Base-by-base conservation (phyloP, 2,888 invertebrate species). In the Serripes groenlandicus region DNA sequence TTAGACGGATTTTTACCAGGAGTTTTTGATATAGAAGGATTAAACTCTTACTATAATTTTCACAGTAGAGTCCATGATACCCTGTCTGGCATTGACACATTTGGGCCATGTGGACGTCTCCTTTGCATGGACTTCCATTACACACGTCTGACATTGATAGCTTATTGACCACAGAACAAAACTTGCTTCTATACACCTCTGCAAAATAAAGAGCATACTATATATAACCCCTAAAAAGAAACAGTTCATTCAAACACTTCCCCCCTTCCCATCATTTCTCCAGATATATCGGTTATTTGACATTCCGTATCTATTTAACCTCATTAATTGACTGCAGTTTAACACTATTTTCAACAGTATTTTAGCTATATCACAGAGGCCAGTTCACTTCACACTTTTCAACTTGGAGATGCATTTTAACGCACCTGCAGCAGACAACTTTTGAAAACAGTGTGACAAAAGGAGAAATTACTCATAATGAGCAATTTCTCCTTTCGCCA, bases 81-180 rank as follows among this genome's bases (percentile, higher is more conserved):
- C 66, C 66, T 21, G 23, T 28, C 3, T 37, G 66, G 42, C 66
- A 66, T 5, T 66, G n/a, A 42, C 66, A 66, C 28, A 66, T 66
- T 23, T 66, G 37, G n/a, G 35, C 66, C 9, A 21, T 26, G 15
- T 42, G 37, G 26, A 42, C 66, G 21, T 66, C 15, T 18, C 66
- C 66, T 3, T 42, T 26, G 28, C 66, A 66, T 37, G 11, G 37
- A 26, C 66, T 42, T 21, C 42, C 28, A 42, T 66, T 66, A 42
- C 66, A 66, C 5, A 66, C 42, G 5, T n/a, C 18, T 4, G 23
- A 23, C 23, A 66, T 3, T 26, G 42, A 37, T 11, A 66, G 35
- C 1, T 28, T 15, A 23, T 42, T 28, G 7, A 66, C 42, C 5
- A 26, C 26, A 7, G 37, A 42, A 37, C 66, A 66, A 2, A 66